phyloP scores from a whole-genome alignment of 1,140 invertebrate species.

The Metaphire vulgaris region DNA sequence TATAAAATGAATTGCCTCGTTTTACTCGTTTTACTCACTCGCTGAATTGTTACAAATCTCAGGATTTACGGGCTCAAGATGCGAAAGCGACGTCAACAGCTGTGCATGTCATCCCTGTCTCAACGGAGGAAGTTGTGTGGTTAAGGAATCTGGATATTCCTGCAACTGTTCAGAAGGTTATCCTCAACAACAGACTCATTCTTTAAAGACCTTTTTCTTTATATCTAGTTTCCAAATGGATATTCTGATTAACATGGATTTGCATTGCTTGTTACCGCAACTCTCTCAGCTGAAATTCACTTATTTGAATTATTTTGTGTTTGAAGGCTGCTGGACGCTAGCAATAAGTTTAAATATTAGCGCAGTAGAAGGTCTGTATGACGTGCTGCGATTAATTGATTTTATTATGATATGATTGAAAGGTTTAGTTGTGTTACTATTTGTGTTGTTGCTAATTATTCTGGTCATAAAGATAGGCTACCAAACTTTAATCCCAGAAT shows the following conservation, averaged over 20 bases:
- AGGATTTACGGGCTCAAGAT: not conserved
- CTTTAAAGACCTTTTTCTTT: not conserved
- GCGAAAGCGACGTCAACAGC: conserved; percentile 55
- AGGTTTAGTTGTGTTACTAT: too few relatives aligned
- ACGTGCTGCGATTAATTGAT: not conserved
- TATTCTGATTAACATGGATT: not conserved
- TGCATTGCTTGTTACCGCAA: not conserved
- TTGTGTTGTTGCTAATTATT: too few relatives aligned
- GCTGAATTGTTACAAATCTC: too few relatives aligned
- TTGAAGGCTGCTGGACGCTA: too few relatives aligned
- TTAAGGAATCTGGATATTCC: conserved; percentile 59
- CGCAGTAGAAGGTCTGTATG: not conserved
- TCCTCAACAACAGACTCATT: not conserved
- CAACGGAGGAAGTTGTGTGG: conserved; percentile 44
- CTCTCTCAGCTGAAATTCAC: not conserved
- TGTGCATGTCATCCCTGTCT: conserved; percentile 41
- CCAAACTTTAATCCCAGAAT: too few relatives aligned
- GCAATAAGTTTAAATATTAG: too few relatives aligned
- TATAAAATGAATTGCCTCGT: too few relatives aligned
- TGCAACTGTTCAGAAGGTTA: conserved; percentile 40
- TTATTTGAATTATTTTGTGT: too few relatives aligned
- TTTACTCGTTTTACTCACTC: too few relatives aligned
- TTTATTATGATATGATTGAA: too few relatives aligned
- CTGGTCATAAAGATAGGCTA: too few relatives aligned
- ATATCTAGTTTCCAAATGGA: not conserved